These are phyloP conservation scores for Mus spretus DNA, from an alignment of 2,797 vertebrate species.

Conservation along the genomic window DNA sequence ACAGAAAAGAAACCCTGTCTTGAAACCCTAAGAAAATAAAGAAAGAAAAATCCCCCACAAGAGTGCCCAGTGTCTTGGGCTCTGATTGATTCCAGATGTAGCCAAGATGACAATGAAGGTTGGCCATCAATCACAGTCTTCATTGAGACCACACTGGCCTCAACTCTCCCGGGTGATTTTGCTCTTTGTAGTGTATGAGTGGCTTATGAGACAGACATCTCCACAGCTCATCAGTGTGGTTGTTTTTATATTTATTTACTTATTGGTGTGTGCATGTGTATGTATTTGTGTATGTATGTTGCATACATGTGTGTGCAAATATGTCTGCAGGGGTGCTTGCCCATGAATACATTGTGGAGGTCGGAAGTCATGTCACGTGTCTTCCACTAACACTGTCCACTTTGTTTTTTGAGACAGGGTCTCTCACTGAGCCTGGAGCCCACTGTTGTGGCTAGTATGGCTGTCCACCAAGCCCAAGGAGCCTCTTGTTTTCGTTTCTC, in stretches of 20 bases:
- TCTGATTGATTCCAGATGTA: background rate
- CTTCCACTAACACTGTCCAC: background rate
- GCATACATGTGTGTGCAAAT: background rate
- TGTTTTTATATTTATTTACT: background rate
- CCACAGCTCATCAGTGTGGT: background rate
- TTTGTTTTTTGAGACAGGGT: background rate
- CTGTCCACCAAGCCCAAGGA: background rate
- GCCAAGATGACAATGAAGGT: background rate
- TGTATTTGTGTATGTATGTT: background rate
- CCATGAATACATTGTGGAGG: background rate
- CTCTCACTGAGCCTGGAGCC: background rate
- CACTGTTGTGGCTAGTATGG: no score
- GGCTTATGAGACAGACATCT: background rate
- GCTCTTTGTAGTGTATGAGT: background rate
- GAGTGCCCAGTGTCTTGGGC: background rate
- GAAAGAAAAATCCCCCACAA: background rate
- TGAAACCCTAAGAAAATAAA: background rate
- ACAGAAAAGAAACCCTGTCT: background rate
- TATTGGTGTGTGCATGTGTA: background rate
- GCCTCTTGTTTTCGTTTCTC: no score
- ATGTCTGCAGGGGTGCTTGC: background rate
- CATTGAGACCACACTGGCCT: background rate
- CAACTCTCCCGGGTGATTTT: background rate
- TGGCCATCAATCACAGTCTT: background rate
- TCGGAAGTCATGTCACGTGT: background rate